Percentiles rank a stretch among this genome's conserved stretches.
phyloP scores from a whole-genome alignment of 2,888 invertebrate species.

The Lasius fuliginosus region DNA sequence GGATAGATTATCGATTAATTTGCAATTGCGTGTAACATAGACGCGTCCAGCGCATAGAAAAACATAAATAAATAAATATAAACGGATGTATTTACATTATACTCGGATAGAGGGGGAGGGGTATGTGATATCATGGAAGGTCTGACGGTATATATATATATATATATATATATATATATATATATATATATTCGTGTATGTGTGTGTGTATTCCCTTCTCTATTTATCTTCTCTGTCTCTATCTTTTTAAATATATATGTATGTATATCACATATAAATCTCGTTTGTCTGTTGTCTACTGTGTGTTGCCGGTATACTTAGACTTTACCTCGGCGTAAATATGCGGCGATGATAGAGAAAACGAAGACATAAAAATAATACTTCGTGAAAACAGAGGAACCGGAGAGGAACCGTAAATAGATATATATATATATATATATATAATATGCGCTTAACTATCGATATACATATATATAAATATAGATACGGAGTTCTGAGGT shows the following conservation, averaged over 20 bases:
- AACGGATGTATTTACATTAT: constrained; percentile 81
- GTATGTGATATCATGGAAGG: constrained; percentile 18
- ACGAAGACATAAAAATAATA: constrained; percentile 66
- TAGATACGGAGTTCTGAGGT: constrained; percentile 76
- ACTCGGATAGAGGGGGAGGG: constrained; percentile 59
- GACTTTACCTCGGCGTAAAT: constrained; percentile 32
- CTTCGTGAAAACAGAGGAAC: constrained; percentile 62
- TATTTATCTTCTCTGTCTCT: constrained; percentile 29
- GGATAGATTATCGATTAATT: constrained; percentile 76
- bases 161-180: constrained; percentile 58
- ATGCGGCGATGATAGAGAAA: constrained; percentile 34
- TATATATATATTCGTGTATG: constrained; percentile 57
- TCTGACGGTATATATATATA: constrained; percentile 51
- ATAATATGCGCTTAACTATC: constrained; percentile 44
- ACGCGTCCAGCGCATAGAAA: constrained; percentile 85
- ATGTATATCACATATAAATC: constrained; percentile 63
- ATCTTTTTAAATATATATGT: constrained; percentile 52
- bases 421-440: not conserved
- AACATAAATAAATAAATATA: constrained; percentile 85
- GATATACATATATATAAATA: constrained; percentile 49
- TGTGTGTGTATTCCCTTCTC: constrained; percentile 40
- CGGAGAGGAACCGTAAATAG: constrained; percentile 62
- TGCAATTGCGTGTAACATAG: constrained; percentile 80
- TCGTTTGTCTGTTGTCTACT: constrained; percentile 56
- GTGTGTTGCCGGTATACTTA: constrained; percentile 21